phyloP scores from a whole-genome alignment of 2,113 vertebrate species.

The Rhodinocichla rosea region DNA sequence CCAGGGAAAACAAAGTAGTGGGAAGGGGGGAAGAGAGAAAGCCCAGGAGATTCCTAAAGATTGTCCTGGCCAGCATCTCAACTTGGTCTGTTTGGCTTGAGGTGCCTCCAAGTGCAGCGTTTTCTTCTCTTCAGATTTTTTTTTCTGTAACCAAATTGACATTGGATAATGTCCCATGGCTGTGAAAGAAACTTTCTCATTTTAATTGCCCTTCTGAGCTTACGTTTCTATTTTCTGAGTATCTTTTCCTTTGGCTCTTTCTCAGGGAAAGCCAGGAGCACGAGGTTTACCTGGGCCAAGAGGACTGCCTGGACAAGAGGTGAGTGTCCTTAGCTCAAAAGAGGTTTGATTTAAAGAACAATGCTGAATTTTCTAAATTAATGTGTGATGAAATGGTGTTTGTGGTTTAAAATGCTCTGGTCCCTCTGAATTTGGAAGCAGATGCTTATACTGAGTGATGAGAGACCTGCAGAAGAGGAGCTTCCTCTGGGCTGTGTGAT shows the following conservation, averaged over 20 bases:
- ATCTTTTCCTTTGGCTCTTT: conserved; percentile 36
- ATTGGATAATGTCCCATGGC: conserved; percentile 60
- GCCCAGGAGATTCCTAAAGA: conserved; percentile 38
- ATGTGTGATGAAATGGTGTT: neutral
- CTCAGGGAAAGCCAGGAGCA: conserved; percentile 88
- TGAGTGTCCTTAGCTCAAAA: conserved; percentile 60
- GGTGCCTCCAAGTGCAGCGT: conserved; percentile 48
- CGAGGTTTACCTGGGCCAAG: conserved; percentile 92
- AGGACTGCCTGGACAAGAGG: conserved; percentile 88
- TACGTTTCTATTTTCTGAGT: conserved; percentile 45
- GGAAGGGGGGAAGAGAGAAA: neutral
- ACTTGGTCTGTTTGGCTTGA: conserved; percentile 66
- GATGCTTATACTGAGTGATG: neutral
- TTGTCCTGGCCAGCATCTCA: conserved; percentile 38
- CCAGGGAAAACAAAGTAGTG: conserved; percentile 26
- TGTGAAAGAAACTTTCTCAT: conserved; percentile 44
- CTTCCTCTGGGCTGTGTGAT: neutral
- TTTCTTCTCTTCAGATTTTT: neutral
- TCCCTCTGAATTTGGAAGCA: neutral
- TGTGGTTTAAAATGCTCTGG: neutral
- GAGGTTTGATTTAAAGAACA: neutral
- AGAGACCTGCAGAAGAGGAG: neutral
- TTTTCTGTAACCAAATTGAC: conserved; percentile 62
- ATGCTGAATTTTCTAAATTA: neutral
- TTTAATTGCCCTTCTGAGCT: conserved; percentile 43